Base-by-base conservation (phyloP, 2,888 invertebrate species). In the Pterobdella sp. region DNA sequence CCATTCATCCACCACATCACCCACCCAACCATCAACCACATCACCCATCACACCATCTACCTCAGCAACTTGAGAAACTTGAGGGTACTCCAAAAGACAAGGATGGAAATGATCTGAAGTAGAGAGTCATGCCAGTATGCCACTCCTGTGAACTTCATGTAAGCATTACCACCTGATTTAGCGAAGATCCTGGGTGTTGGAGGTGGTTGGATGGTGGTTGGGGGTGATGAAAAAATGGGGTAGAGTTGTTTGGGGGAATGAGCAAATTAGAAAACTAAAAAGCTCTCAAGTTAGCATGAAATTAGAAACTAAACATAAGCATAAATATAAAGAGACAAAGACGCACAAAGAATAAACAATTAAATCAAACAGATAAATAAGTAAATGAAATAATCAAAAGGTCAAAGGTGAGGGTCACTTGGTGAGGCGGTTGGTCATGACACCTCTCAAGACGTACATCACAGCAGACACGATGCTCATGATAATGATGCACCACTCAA, bases 41-140 rank as follows among this genome's bases (percentile, higher is more conserved):
- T 22, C 60, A 56, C n/a, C 3, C 7, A 4, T 3, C 60, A 7
- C 60, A 22, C 4, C 14, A n/a, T 22, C 60, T 26, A 56, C 60
- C 60, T 56, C 37, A 86, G 80, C 31, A 86, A 80, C 74, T 84
- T 83, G 72, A 85, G 80, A 80, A 86, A 86, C 79, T 86, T 86
- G 74, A 86, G 79, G 3, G 85, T 84, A 34, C 84, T 83, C 60
- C 85, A 81, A 80, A 86, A 86, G 49, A 85, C 84, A 26, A 85
- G 79, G 1, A 74, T 22, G 10, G 63, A 64, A 31, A 68, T 0
- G 7, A 85, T 80, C 77, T 85, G 85, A 29, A 82, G 82, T 78
- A 85, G 85, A 10, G 83, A 77, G 73, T 86, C 84, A 75, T 85
- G 84, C 79, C 85, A 82, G 73, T 81, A 81, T 1, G 82, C 84